These are phyloP conservation scores for Bombylius discolor DNA, from an alignment of 2,888 invertebrate genomes.

Conservation along the genomic window DNA sequence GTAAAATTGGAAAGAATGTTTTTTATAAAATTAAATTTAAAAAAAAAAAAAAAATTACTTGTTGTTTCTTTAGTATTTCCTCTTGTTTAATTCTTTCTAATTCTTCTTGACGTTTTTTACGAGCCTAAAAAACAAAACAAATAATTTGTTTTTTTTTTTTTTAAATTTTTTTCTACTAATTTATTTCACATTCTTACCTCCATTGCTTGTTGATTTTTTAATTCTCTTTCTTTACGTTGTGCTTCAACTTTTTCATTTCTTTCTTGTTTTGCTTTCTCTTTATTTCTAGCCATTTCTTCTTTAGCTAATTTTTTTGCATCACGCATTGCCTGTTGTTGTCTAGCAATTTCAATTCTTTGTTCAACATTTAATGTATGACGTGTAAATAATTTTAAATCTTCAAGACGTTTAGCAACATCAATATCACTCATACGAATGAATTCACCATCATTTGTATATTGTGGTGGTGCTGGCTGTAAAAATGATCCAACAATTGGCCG, in stretches of 20 bases:
- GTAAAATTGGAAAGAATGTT: no score
- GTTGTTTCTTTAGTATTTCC: slow-evolving; percentile 72
- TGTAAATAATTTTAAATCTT: slow-evolving; percentile 52
- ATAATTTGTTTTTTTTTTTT: no score
- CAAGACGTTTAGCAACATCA: slow-evolving; percentile 63
- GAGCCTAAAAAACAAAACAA: slow-evolving; percentile 47
- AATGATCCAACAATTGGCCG: slow-evolving; percentile 84
- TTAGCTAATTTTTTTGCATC: slow-evolving; percentile 64
- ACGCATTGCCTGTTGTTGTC: slow-evolving; percentile 55
- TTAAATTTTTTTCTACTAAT: no score
- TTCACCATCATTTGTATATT: slow-evolving; percentile 51
- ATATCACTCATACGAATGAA: slow-evolving; percentile 65
- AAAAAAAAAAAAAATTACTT: slow-evolving; percentile 43
- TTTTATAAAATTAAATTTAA: neutral
- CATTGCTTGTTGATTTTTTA: slow-evolving; percentile 69
- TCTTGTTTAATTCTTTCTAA: slow-evolving; percentile 70
- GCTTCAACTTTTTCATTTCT: slow-evolving; percentile 72
- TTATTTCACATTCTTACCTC: slow-evolving; percentile 50
- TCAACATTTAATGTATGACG: slow-evolving; percentile 56
- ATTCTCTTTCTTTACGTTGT: slow-evolving; percentile 66
- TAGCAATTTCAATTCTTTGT: slow-evolving; percentile 60
- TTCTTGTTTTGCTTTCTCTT: slow-evolving; percentile 47
- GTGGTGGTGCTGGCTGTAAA: slow-evolving; percentile 58
- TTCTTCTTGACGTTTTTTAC: slow-evolving; percentile 74
- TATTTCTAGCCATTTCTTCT: slow-evolving; percentile 44